Base-by-base conservation (phyloP, 2,113 vertebrate genomes). In the Galeopterus variegatus region DNA sequence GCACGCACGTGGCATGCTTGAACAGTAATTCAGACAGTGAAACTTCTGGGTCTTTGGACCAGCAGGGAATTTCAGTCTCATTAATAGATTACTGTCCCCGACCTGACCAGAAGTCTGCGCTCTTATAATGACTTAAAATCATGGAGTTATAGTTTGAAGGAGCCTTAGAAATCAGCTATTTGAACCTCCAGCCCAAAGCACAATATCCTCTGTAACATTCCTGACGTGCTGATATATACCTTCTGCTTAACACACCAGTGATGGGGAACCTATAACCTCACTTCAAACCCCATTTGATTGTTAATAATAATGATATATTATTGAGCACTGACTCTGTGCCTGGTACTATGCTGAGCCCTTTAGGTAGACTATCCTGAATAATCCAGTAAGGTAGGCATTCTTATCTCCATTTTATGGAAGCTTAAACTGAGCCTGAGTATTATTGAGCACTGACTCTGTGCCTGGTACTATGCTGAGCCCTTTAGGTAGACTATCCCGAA, bases 161-260 rank as follows among this genome's bases (percentile, higher is more conserved):
- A 64, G 36, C 21, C 14, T 90, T 64, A 56, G 36, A 94, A 81
- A 94, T 90, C 72, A 95, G 86, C 60, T 82, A 64, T 67, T 95
- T 96, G 41, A 81, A 94, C 67, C 88, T 94, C 90, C 33, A 91
- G 58, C 56, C 82, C 75, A 86, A 67, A 91, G 21, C 48, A 64
- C 36, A 77, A 79, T 67, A 85, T 62, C 10, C 13, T 72, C 62
- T 75, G 69, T 67, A 9, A 81, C n/a, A 31, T 72, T 56, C 52
- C 50, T 81, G 60, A 92, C 3, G 6, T 50, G n/a, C 52, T 67
- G 92, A 95, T 86, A 52, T n/a, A 72, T 5, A 48, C 58, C 52
- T 60, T 94, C 76, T 95, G 52, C 73, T 92, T 77, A 67, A 56
- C 41, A 21, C 48, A 21, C 8, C 56, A 36, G 28, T 17, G 65